phyloP scores from a whole-genome alignment of 2,113 vertebrate genomes.

The Mus spicilegus region DNA sequence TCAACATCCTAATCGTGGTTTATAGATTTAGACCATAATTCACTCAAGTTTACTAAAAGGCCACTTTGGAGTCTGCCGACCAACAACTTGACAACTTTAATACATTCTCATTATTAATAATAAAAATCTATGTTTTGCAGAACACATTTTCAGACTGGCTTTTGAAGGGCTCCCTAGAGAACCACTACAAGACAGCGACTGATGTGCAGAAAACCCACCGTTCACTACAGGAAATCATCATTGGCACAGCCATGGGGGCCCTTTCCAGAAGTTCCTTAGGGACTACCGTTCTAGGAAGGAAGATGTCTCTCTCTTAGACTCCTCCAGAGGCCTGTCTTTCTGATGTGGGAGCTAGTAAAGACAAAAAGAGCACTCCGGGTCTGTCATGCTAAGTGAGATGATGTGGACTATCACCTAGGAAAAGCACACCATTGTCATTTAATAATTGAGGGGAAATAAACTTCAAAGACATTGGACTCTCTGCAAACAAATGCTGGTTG shows the following conservation, averaged over 20 bases:
- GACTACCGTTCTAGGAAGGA: not conserved
- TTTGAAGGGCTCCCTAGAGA: constrained; percentile 74
- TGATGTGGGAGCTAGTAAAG: constrained; percentile 26
- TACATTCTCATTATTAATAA: constrained; percentile 66
- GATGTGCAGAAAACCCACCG: constrained; percentile 65
- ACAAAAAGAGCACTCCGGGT: not conserved
- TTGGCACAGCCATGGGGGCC: not conserved
- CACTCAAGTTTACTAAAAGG: constrained; percentile 47
- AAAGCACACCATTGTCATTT: not conserved
- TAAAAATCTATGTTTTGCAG: constrained; percentile 68
- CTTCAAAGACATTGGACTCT: constrained; percentile 44
- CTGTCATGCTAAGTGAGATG: not conserved
- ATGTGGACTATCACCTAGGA: constrained; percentile 45
- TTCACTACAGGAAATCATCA: constrained; percentile 24
- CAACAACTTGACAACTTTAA: constrained; percentile 67
- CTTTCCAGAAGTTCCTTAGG: not conserved
- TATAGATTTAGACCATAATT: constrained; percentile 64
- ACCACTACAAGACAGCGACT: constrained; percentile 53
- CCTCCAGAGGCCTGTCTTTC: not conserved
- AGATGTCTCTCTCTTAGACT: not conserved
- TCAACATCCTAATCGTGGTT: constrained; percentile 63
- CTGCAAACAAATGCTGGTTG: not conserved
- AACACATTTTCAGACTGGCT: constrained; percentile 61
- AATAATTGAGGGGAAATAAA: constrained; percentile 45
- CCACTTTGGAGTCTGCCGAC: constrained; percentile 51